Percentiles rank a stretch among this genome's conserved stretches.
Evolutionary conservation across 2,888 invertebrate species (phyloP).

Genomic region (Petrophora chlorosata): DNA sequence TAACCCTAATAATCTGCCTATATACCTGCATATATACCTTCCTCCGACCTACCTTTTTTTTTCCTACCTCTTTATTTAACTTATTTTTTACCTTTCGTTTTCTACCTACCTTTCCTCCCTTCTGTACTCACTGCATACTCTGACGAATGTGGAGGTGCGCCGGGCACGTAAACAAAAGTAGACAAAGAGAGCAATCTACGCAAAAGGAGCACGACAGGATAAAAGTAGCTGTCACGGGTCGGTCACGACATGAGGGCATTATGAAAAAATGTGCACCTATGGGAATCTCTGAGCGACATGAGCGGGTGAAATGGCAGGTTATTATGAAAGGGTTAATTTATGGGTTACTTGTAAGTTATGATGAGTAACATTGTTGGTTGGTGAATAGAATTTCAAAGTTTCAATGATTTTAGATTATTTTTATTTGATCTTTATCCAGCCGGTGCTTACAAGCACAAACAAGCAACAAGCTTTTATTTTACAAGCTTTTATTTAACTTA

Average conservation of each 20-base stretch:
- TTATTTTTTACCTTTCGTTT: too few relatives aligned
- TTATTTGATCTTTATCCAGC: background rate
- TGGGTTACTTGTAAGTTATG: too few relatives aligned
- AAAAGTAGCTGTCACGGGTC: slow-evolving; percentile 79
- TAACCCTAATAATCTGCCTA: too few relatives aligned
- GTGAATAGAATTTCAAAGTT: too few relatives aligned
- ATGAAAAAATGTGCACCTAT: slow-evolving; percentile 55
- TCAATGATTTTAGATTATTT: too few relatives aligned
- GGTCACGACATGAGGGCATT: slow-evolving; percentile 75
- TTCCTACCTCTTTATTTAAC: too few relatives aligned
- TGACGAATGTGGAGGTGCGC: slow-evolving; percentile 56
- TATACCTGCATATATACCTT: too few relatives aligned
- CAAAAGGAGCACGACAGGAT: slow-evolving; percentile 66
- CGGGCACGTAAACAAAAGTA: slow-evolving; percentile 76
- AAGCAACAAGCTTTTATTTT: too few relatives aligned
- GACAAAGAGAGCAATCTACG: slow-evolving; percentile 75
- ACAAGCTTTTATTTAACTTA: too few relatives aligned
- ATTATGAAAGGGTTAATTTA: slow-evolving; percentile 1
- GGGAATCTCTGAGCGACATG: slow-evolving; percentile 15
- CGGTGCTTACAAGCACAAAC: too few relatives aligned
- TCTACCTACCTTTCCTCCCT: background rate
- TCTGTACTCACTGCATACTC: slow-evolving; percentile 40
- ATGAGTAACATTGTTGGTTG: too few relatives aligned
- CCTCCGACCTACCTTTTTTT: too few relatives aligned
- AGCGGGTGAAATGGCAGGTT: background rate